Base-by-base conservation (phyloP, 2,113 vertebrate genomes). In the Rafetus swinhoei region DNA sequence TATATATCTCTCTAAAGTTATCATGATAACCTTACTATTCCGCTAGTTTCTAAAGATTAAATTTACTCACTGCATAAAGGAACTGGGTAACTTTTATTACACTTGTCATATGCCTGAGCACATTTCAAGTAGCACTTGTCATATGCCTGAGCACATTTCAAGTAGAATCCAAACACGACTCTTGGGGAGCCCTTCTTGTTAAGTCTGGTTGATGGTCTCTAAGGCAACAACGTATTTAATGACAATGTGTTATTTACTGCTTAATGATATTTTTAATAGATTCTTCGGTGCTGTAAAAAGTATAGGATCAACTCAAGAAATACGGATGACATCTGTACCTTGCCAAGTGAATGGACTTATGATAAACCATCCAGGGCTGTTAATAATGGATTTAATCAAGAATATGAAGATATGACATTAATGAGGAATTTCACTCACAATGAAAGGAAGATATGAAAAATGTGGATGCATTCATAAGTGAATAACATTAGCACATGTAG, bases 401-500 rank as follows among this genome's bases (percentile, higher is more conserved):
- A 88, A 85, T 89, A 95, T 9, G 84, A 86, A 95, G 92, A 92
- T 76, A 90, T 74, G 84, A 86, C 95, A 65, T 4, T 92, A 60
- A 53, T 86, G 81, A 88, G 93, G 81, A 90, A 10, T 84, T 83
- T 62, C 1, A 35, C 2, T 76, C 53, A 69, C 29, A 27, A 2
- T 74, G 14, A 50, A 84, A 86, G 82, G 9, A 77, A 88, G 62
- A 82, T 12, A 18, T 72, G 62, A 79, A 81, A 91, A 88, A 54
- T 3, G 55, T 72, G 65, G 93, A 19, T 72, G 32, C 0, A 0
- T 87, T 25, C 24, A 77, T 27, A 50, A 50, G 25, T 45, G 39
- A 24, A 77, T 77, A 13, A 50, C 39, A 77, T 77, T 77, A 77
- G 6, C 13, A 45, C 45, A 15, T 50, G 24, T 50, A 50, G 24